These are phyloP conservation scores for Vandiemenella viatica DNA, from an alignment of 2,888 invertebrate species.

Conservation along the genomic window DNA sequence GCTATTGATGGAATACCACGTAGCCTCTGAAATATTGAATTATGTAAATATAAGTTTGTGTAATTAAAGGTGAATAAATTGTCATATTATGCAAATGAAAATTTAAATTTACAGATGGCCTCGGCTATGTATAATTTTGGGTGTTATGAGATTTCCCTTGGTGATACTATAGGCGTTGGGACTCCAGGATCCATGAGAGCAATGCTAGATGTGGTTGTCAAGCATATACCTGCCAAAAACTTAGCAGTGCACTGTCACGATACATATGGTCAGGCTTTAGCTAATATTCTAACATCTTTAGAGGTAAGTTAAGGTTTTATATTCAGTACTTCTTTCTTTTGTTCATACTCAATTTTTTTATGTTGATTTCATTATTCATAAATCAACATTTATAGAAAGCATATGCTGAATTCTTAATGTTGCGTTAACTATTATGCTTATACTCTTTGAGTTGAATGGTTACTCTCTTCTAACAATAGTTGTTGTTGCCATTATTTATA, in stretches of 20 bases:
- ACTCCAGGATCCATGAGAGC: slow-evolving; percentile 61
- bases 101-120: slow-evolving; percentile 36
- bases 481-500: too few species aligned
- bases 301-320: slow-evolving; percentile 39
- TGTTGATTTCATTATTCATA: neutral
- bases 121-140: slow-evolving; percentile 63
- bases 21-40: too few species aligned
- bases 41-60: too few species aligned
- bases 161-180: slow-evolving; percentile 95
- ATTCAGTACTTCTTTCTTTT: too few species aligned
- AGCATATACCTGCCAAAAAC: slow-evolving; percentile 43
- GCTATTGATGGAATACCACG: too few species aligned
- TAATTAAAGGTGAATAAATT: too few species aligned
- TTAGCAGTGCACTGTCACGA: slow-evolving; percentile 92
- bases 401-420: too few species aligned
- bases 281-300: slow-evolving; percentile 80
- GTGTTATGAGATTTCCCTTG: slow-evolving; percentile 91
- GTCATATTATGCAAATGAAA: too few species aligned
- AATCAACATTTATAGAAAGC: too few species aligned
- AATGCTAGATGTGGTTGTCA: slow-evolving; percentile 61
- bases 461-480: too few species aligned
- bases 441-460: too few species aligned
- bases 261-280: slow-evolving; percentile 91
- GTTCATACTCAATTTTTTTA: neutral
- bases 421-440: too few species aligned